These are phyloP conservation scores for Apis dorsata DNA, from an alignment of 1,140 invertebrate species.

Conservation along the genomic window DNA sequence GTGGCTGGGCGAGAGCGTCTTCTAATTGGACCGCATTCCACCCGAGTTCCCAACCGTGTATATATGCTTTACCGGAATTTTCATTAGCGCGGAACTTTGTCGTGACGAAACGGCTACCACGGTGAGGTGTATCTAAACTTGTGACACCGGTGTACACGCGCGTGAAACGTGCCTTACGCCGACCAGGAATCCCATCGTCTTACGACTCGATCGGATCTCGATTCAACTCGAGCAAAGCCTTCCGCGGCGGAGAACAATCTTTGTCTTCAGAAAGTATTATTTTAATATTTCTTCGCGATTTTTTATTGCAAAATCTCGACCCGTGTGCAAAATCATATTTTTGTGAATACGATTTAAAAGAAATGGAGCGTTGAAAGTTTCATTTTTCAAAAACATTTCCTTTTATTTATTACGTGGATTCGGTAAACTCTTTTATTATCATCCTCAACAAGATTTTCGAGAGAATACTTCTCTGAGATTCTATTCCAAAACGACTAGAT, in stretches of 20 bases:
- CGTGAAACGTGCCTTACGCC: slow-evolving; percentile 38
- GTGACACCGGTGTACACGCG: slow-evolving; percentile 63
- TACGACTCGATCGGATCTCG: slow-evolving; percentile 23
- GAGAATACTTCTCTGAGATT: too few relatives aligned
- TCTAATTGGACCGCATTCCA: slow-evolving; percentile 78
- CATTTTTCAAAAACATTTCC: too few relatives aligned
- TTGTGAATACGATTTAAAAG: too few relatives aligned
- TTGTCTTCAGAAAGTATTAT: too few relatives aligned
- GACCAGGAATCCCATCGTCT: slow-evolving; percentile 15
- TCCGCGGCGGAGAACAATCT: neutral
- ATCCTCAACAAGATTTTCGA: too few relatives aligned
- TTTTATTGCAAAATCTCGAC: too few relatives aligned
- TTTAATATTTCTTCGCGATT: too few relatives aligned
- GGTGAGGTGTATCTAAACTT: slow-evolving; percentile 61
- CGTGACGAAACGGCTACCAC: slow-evolving; percentile 72
- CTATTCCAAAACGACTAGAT: too few relatives aligned
- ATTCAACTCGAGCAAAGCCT: neutral
- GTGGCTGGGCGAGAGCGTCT: slow-evolving; percentile 57
- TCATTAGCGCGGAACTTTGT: slow-evolving; percentile 76
- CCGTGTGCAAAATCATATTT: too few relatives aligned
- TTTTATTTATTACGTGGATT: too few relatives aligned
- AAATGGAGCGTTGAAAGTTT: too few relatives aligned
- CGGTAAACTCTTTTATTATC: too few relatives aligned
- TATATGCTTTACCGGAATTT: slow-evolving; percentile 74
- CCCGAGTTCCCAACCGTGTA: slow-evolving; percentile 44